A percentile compares a stretch with the other conserved stretches of the same genome.
phyloP scores from a whole-genome alignment of 2,113 vertebrate genomes.

The Lipophrys pholis region DNA sequence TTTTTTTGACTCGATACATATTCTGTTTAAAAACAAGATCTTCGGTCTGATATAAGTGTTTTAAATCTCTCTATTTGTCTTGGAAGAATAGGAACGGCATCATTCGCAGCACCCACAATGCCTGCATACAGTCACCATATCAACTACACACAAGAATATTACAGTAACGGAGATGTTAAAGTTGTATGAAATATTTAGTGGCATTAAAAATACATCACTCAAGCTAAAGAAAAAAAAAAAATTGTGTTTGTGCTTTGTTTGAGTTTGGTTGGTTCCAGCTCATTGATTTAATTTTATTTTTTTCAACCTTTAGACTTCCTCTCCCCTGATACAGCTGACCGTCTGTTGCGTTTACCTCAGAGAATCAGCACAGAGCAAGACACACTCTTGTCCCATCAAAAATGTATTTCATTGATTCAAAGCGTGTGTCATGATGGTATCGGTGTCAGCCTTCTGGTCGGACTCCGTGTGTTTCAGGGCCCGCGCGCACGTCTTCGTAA shows the following conservation, averaged over 20 bases:
- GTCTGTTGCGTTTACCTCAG: conserved; percentile 33
- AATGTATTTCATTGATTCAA: conserved; percentile 57
- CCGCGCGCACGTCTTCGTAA: conserved; percentile 1
- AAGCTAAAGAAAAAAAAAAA: neutral
- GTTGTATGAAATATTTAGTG: conserved; percentile 8
- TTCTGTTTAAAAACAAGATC: too few species aligned
- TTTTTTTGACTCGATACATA: too few species aligned
- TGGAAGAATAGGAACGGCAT: neutral
- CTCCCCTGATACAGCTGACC: conserved; percentile 4
- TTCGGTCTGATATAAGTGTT: neutral
- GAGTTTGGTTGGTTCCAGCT: too few species aligned
- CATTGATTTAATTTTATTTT: too few species aligned
- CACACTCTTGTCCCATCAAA: conserved; percentile 26
- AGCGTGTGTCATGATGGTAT: conserved; percentile 48
- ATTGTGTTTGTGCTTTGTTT: too few species aligned
- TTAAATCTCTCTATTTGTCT: neutral
- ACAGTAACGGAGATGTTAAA: neutral
- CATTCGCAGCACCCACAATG: neutral
- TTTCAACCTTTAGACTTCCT: too few species aligned
- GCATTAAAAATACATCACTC: neutral
- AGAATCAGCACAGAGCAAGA: conserved; percentile 8
- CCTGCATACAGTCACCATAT: neutral
- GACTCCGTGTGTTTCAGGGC: conserved; percentile 20
- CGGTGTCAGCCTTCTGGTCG: conserved; percentile 40
- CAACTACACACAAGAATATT: neutral